phyloP scores from a whole-genome alignment of 2,113 vertebrate genomes.

The Capreolus pygargus region DNA sequence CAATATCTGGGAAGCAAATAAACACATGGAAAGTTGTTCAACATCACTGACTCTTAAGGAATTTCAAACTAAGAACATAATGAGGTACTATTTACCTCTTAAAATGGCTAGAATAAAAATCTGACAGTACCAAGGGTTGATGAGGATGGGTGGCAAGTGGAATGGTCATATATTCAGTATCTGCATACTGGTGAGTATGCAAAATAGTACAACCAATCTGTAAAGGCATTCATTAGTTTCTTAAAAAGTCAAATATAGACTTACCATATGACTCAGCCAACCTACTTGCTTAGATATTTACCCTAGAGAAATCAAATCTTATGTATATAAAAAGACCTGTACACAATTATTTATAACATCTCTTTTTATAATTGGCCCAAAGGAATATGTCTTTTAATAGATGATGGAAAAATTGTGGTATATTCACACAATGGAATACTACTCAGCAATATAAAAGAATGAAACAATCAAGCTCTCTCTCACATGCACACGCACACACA shows the following conservation, averaged over 20 bases:
- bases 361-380: background rate
- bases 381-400: background rate
- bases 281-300: background rate
- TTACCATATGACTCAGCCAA: background rate
- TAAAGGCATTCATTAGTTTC: background rate
- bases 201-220: background rate
- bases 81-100: background rate
- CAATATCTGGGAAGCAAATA: background rate
- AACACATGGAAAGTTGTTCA: background rate
- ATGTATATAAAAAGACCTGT: background rate
- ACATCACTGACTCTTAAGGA: background rate
- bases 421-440: background rate
- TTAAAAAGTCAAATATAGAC: background rate
- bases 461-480: background rate
- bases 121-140: background rate
- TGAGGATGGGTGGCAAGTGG: background rate
- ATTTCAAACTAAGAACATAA: background rate
- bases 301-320: background rate
- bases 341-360: background rate
- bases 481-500: background rate
- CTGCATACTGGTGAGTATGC: background rate
- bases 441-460: background rate
- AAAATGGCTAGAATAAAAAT: background rate
- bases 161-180: background rate
- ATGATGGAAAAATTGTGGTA: background rate